Conservation (phyloP, 2,797 vertebrate species). For the Taeniopygia guttata region DNA sequence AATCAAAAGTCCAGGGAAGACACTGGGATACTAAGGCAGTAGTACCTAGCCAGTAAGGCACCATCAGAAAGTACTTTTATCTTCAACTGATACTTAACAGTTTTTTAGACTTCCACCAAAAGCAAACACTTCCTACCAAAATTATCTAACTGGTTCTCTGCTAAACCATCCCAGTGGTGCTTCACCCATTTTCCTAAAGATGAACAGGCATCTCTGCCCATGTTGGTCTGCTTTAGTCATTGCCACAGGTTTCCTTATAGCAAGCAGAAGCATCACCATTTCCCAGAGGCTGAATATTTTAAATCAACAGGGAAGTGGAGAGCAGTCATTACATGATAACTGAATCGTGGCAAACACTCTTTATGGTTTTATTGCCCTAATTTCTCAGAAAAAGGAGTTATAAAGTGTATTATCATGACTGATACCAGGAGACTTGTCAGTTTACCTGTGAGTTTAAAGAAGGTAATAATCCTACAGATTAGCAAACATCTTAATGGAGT, state of each 20-base stretch:
- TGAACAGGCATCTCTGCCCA: background rate
- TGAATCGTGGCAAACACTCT: background rate
- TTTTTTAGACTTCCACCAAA: background rate
- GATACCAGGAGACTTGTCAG: background rate
- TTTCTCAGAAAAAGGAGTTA: conserved; percentile 16
- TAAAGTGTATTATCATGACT: background rate
- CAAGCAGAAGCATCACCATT: background rate
- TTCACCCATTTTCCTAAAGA: background rate
- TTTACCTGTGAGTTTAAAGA: background rate
- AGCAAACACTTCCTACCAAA: background rate
- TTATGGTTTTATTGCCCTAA: conserved; percentile 13
- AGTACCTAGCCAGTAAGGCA: background rate
- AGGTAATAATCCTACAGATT: conserved; percentile 17
- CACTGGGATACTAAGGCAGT: background rate
- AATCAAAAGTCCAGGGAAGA: background rate
- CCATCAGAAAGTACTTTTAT: background rate
- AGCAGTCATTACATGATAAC: conserved; percentile 2
- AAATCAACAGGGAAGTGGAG: background rate
- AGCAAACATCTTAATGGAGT: background rate
- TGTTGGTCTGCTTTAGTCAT: background rate
- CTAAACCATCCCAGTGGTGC: background rate
- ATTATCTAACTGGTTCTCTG: background rate
- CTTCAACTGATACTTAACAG: background rate
- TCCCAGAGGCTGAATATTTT: background rate
- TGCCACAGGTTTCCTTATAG: background rate